phyloP scores from a whole-genome alignment of 2,888 invertebrate genomes.

The Ectemnius cavifrons region DNA sequence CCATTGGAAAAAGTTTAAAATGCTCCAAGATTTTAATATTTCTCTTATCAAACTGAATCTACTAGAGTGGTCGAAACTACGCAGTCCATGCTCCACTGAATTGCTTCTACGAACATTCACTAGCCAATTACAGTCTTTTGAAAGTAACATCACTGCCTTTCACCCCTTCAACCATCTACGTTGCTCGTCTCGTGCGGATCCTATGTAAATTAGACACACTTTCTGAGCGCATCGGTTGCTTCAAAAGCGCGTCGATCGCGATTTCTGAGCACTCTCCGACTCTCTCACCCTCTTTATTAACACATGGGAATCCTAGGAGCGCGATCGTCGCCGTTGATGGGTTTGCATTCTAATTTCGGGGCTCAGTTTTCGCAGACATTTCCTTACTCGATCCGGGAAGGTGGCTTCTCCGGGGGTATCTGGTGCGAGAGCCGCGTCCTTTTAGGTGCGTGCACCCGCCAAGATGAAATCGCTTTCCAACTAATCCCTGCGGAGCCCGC shows the following conservation, averaged over 20 bases:
- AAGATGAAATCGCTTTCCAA: conserved; percentile 73
- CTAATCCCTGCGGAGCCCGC: conserved; percentile 70
- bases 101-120: conserved; percentile 49
- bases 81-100: too few species aligned
- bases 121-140: conserved; percentile 77
- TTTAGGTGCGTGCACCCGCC: conserved; percentile 67
- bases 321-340: conserved; percentile 63
- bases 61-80: too few species aligned
- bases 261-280: conserved; percentile 23
- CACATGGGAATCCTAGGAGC: conserved; percentile 67
- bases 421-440: conserved; percentile 53
- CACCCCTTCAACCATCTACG: conserved; percentile 48
- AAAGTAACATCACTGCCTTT: conserved; percentile 68
- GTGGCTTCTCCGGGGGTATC: conserved; percentile 8
- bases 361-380: conserved; percentile 70
- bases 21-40: too few species aligned
- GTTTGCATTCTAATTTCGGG: conserved; percentile 75
- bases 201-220: conserved; percentile 75
- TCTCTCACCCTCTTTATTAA: conserved; percentile 35
- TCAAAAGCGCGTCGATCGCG: conserved; percentile 46
- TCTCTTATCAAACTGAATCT: too few species aligned
- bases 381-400: conserved; percentile 51
- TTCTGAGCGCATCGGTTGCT: conserved; percentile 65
- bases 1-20: too few species aligned
- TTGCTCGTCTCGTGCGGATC: conserved; percentile 60